These are phyloP conservation scores for Sarcophaga carnaria DNA, from an alignment of 2,888 invertebrate genomes.

Conservation along the genomic window DNA sequence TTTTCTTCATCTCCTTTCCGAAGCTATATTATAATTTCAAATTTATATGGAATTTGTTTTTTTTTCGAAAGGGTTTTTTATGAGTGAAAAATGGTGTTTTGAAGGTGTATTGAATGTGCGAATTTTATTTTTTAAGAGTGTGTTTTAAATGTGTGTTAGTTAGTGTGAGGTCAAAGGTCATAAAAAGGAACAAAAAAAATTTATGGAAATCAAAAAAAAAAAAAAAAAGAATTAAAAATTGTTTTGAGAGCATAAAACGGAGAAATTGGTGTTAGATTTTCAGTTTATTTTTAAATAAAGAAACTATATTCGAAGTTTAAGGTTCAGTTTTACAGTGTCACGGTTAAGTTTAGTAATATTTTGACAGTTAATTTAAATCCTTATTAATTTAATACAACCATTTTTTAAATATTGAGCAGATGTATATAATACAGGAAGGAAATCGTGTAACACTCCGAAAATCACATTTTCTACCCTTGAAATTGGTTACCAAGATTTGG, in stretches of 20 bases:
- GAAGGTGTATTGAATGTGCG: too few relatives aligned
- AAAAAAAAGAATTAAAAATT: constrained; percentile 29
- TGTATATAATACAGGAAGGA: too few relatives aligned
- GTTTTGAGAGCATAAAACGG: constrained; percentile 20
- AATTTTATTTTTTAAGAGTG: not conserved
- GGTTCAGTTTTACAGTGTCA: not conserved
- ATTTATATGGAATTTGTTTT: constrained; percentile 5
- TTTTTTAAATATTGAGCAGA: too few relatives aligned
- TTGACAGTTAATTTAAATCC: too few relatives aligned
- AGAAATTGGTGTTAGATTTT: not conserved
- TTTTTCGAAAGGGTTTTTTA: not conserved
- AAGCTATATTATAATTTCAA: constrained; percentile 83
- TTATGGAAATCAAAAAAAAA: not conserved
- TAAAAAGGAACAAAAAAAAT: constrained; percentile 3
- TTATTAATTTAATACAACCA: too few relatives aligned
- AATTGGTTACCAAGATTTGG: too few relatives aligned
- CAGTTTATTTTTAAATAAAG: not conserved
- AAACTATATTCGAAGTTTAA: not conserved
- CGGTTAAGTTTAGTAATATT: not conserved
- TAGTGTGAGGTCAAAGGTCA: constrained; percentile 52
- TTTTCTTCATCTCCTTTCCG: constrained; percentile 96
- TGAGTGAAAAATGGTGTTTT: too few relatives aligned
- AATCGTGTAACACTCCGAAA: too few relatives aligned
- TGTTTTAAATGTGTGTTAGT: constrained; percentile 19
- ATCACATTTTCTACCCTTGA: too few relatives aligned